Base-by-base conservation (phyloP, 2,113 vertebrate genomes). In the Gopherus flavomarginatus region DNA sequence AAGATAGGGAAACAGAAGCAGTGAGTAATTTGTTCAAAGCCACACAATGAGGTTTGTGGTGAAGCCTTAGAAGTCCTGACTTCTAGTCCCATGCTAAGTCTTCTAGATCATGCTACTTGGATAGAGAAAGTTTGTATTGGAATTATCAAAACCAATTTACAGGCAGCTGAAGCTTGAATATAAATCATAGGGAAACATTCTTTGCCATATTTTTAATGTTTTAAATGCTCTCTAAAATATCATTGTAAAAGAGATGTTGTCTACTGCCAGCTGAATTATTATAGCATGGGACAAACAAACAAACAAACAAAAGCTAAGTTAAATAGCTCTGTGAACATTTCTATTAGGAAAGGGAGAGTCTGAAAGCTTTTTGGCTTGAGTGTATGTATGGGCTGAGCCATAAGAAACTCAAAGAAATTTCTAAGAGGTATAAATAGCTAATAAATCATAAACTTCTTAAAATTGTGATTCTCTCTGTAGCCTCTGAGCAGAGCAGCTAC, bases 261-360 rank as follows among this genome's bases (percentile, higher is more conserved):
- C 0, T 1, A 82, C 57, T 17, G 4, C 26, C 22, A 85, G 38
- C 9, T 50, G 24, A 88, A 49, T 90, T 92, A 77, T 19, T 87
- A 11, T 6, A 9, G 2, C 4, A 1, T 85, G 86, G 38, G 78
- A 85, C 24, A n/a, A 65, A 3, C 0, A 81, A 81, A 72, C 24
- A 91, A 78, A 21, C 42, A 95, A 85, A 29, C 53, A 83, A 93
- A 93, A 95, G 81, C 77, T 47, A 6, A 27, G 10, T 75, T 95
- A 59, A 81, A 92, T 49, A 49, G 54, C 3, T 78, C 38, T 47
- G 12, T 35, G 1, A 1, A 54, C 5, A 50, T 6, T 75, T 95
- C 31, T 75, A 0, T 80, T 79, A 79, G 83, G 35, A 88, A 6
- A 21, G 50, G 10, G 22, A 95, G 12, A 88, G 29, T 78, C 49